Evolutionary conservation across 2,888 invertebrate species (phyloP), one percentile per base, ranked within the genome.

Genomic region (Lypha dubia): DNA sequence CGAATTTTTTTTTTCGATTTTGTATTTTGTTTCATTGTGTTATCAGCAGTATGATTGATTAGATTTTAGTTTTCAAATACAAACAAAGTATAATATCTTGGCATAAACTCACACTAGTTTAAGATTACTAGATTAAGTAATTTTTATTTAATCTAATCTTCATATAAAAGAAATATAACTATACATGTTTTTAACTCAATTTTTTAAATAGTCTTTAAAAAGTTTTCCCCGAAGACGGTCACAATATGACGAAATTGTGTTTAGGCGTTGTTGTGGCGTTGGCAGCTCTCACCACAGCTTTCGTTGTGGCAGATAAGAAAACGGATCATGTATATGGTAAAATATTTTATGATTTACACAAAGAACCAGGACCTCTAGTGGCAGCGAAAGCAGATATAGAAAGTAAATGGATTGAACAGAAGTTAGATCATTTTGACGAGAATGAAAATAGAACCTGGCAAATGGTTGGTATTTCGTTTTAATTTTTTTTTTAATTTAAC

Each of bases 371-470:
- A 24, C 60, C 60, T 1, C 77, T 49, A 46, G 13, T 38, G 7
- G 9, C 73, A 0, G 85, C 85, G n/a, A 88, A 79, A 41, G 87
- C 87, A 3, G 88, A 82, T 17, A 65, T 88, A 1, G 86, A 88
- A 53, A 89, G 88, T 71, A 93, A 92, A 7, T 87, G 84, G 93
- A 93, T 94, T 56, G 88, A 90, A 15, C 94, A 94, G 91, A 93
- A 93, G 0, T 85, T 94, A 1, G 94, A 94, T 88, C 94, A 95
- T 88, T 95, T 94, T 87, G 93, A 94, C 88, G 77, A 86, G 1
- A 93, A 93, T 70, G 94, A 94, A 83, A 89, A 90, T 63, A 92
- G 93, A n/a, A 94, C 93, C 0, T 95, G 93, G 92, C 87, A 88
- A 79, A 95, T 94, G 89, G 88, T 88, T 56, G 22, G 44, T 46